Conservation (phyloP, 2,797 vertebrate genomes). For the Propithecus perrieri region DNA sequence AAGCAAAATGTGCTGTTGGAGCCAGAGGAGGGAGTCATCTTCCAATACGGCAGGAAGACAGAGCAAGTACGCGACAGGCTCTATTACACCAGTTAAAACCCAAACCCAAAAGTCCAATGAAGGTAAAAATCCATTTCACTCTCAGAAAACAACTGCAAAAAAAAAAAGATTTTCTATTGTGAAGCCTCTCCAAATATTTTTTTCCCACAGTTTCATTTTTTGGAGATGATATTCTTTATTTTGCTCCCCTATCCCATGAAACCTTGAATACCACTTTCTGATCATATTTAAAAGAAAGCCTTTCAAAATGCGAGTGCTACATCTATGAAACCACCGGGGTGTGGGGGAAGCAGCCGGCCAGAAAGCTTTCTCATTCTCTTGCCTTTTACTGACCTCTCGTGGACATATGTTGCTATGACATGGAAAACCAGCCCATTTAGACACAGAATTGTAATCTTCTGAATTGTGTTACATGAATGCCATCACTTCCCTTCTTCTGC, state of each 20-base stretch:
- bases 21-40: background rate
- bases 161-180: constrained; percentile 13
- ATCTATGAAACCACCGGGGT: background rate
- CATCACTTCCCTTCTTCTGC: background rate
- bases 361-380: constrained; percentile 54
- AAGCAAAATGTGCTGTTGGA: background rate
- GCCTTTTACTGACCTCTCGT: constrained; percentile 82
- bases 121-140: background rate
- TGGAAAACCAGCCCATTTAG: background rate
- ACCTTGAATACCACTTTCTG: constrained; percentile 57
- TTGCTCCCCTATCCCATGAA: constrained; percentile 40
- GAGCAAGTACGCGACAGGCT: background rate
- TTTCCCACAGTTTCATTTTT: background rate
- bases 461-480: background rate
- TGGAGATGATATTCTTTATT: constrained; percentile 42
- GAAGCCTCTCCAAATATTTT: background rate
- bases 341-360: background rate
- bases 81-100: background rate
- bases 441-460: background rate
- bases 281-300: constrained; percentile 64
- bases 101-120: background rate
- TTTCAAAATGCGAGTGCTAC: background rate
- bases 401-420: constrained; percentile 53
- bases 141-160: background rate
- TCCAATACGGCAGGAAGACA: background rate